Conservation (phyloP, 2,113 vertebrate genomes). For the Haemorhous mexicanus region DNA sequence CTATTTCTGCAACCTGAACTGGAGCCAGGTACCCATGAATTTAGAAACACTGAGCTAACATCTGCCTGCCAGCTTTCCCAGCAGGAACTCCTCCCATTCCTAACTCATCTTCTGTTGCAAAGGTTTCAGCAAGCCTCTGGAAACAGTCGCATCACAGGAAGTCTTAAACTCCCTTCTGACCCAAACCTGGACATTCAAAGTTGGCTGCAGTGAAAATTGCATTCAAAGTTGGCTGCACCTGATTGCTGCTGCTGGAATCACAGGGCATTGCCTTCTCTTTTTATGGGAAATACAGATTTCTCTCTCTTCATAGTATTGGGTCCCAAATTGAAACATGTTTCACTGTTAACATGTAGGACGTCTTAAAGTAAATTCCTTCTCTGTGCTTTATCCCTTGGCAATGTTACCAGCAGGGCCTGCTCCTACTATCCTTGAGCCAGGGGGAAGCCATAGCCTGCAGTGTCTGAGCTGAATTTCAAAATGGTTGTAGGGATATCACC, state of each 20-base stretch:
- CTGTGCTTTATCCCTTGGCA: not conserved
- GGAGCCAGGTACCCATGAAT: fast-evolving
- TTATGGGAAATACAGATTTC: not conserved
- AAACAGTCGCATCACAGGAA: not conserved
- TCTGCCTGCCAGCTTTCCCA: not conserved
- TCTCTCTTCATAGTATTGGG: not conserved
- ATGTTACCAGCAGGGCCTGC: not conserved
- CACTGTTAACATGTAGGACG: not conserved
- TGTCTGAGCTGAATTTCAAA: not conserved
- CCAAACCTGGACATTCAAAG: not conserved
- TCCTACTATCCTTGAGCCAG: not conserved
- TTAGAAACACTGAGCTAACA: not conserved
- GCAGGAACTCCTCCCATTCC: not conserved
- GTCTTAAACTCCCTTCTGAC: not conserved
- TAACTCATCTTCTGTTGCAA: not conserved
- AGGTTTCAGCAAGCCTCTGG: not conserved
- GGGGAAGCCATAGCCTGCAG: not conserved
- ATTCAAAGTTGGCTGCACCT: not conserved
- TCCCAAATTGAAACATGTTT: not conserved
- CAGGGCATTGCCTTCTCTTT: fast-evolving
- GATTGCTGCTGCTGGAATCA: not conserved
- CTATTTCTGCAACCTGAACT: not conserved
- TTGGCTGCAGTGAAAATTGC: not conserved
- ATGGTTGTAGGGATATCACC: not conserved
- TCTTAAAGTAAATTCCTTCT: not conserved